Base-by-base conservation (phyloP, 2,888 invertebrate species). In the Meiosimyza decipiens region DNA sequence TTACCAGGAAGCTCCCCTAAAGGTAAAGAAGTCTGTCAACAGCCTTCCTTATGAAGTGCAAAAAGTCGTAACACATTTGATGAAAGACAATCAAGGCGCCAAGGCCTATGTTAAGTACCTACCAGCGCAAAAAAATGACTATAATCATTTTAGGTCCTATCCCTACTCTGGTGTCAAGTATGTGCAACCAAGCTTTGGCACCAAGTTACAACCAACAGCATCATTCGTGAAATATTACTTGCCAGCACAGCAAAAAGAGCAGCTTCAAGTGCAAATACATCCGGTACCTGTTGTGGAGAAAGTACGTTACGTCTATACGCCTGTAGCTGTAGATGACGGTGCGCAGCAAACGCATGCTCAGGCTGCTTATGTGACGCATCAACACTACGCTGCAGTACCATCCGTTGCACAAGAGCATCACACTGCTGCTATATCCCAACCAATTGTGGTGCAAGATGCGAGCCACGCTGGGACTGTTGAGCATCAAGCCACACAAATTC, bases 11-110 rank as follows among this genome's bases (percentile, higher is more conserved):
- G 73, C 77, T 1, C 79, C 80, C 0, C 7, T 65, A 0, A 84
- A 84, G 69, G 40, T 79, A 0, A 84, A 84, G 69, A 84, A 84
- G 13, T 82, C 84, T 0, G 67, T 83, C 1, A 79, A 78, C 40
- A 70, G 79, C 0, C 64, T 85, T 16, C 86, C 86, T 0, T 81
- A 81, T 5, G 85, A 81, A 18, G 86, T 86, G 11, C 84, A 85
- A 55, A 84, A 86, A 74, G 83, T 82, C 1, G 84, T 86, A 6
- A 75, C 81, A 0, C 81, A 83, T 3, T 71, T 84, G 15, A 77
- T 85, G 15, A 82, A 84, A 71, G 84, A 82, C 1, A 79, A 76
- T 1, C 75, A 77, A 3, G 79, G 80, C 0, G 84, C 79, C n/a
- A 83, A 82, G 72, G 84, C 84, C 0, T 80, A 80, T 49, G 71